A percentile compares a stretch with the other conserved stretches of the same genome.
Conservation (phyloP, 1,140 invertebrate genomes). For the Zaprionus davidi region DNA sequence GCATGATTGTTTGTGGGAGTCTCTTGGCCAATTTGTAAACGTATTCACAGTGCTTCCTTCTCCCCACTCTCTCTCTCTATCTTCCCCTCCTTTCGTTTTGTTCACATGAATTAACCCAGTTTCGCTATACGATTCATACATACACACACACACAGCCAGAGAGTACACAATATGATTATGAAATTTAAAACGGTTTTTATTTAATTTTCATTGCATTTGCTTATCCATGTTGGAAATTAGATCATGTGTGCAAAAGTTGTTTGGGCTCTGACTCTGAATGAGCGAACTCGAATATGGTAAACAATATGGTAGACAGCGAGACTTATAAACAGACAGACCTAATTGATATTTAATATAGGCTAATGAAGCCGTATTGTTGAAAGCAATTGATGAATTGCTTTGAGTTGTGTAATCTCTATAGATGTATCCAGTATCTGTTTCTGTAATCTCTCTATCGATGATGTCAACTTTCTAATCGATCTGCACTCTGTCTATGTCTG, state of each 20-base stretch:
- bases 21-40: not conserved
- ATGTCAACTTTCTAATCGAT: slow-evolving; percentile 2
- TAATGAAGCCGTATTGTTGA: slow-evolving; percentile 26
- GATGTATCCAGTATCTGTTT: not conserved
- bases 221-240: slow-evolving; percentile 44
- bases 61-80: not conserved
- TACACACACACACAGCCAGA: not conserved
- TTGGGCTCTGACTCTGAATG: slow-evolving; percentile 8
- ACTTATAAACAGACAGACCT: not conserved
- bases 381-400: not conserved
- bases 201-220: slow-evolving; percentile 64
- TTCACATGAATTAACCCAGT: slow-evolving; percentile 66
- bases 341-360: slow-evolving; percentile 16
- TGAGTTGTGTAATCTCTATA: not conserved
- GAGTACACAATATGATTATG: slow-evolving; percentile 57
- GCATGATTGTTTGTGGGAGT: not conserved
- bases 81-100: not conserved
- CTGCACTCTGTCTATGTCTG: not conserved
- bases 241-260: slow-evolving; percentile 39
- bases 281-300: not conserved
- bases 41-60: not conserved
- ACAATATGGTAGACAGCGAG: not conserved
- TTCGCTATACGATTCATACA: slow-evolving; percentile 51
- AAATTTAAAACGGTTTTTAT: slow-evolving; percentile 63
- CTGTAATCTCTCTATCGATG: not conserved